Percentiles rank a stretch among this genome's conserved stretches.
These are phyloP conservation scores for Leucania comma DNA, from an alignment of 2,888 invertebrate species.

Conservation along the genomic window DNA sequence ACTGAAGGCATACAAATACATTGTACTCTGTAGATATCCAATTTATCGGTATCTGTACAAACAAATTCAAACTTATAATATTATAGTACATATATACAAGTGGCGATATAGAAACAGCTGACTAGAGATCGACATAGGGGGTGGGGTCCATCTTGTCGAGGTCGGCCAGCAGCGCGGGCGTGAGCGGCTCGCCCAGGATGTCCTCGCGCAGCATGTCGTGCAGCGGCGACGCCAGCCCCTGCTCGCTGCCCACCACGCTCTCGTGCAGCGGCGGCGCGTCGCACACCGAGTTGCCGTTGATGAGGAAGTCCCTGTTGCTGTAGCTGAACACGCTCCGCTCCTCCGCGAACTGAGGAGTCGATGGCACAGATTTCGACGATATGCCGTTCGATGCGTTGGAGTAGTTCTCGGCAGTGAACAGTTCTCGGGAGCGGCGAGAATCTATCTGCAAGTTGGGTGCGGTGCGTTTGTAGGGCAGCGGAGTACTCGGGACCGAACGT, in stretches of 20 bases:
- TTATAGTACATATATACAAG: conserved; percentile 77
- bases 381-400: conserved; percentile 86
- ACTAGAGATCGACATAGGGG: conserved; percentile 88
- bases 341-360: conserved; percentile 91
- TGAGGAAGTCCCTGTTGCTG: conserved; percentile 91
- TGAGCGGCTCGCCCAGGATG: conserved; percentile 79
- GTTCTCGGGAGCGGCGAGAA: conserved; percentile 81
- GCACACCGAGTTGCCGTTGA: conserved; percentile 91
- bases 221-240: conserved; percentile 80
- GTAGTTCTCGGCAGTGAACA: conserved; percentile 79
- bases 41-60: conserved; percentile 83
- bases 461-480: conserved; percentile 89
- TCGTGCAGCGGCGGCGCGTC: conserved; percentile 75
- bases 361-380: conserved; percentile 94
- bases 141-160: conserved; percentile 86
- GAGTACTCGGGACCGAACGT: conserved; percentile 93
- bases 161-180: conserved; percentile 86
- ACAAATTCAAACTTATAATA: conserved; percentile 75
- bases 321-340: conserved; percentile 91
- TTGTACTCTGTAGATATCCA: conserved; percentile 86
- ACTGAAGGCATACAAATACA: conserved; percentile 87
- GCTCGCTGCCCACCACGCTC: conserved; percentile 77
- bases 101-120: conserved; percentile 70
- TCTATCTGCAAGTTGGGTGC: conserved; percentile 83
- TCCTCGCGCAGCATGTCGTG: conserved; percentile 86